Evolutionary conservation across 2,797 vertebrate species (phyloP).

Genomic region (Strix occidentalis): DNA sequence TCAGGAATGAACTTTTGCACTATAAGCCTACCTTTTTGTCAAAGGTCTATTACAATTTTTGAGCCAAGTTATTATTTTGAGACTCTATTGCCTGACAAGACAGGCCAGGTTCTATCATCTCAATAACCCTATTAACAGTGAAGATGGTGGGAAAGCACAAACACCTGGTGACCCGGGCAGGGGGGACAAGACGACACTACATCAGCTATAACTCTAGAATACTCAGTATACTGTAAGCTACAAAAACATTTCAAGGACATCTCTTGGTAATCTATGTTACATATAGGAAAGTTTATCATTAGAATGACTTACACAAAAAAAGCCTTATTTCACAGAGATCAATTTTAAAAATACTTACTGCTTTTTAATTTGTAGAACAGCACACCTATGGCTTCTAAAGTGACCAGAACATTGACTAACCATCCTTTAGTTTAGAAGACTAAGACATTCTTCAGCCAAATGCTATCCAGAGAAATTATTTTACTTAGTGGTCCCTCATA

Average conservation of each 20-base stretch:
- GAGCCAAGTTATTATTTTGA: neutral
- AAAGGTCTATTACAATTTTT: neutral
- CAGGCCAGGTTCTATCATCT: neutral
- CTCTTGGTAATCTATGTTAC: neutral
- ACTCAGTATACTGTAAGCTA: neutral
- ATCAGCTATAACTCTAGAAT: neutral
- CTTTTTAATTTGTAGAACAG: neutral
- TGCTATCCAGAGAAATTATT: neutral
- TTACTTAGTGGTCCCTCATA: neutral
- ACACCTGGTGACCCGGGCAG: neutral
- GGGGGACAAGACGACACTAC: neutral
- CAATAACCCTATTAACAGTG: neutral
- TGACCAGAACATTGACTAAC: neutral
- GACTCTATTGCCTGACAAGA: neutral
- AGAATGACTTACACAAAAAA: neutral
- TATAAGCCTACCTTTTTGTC: neutral
- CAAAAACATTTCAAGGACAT: neutral
- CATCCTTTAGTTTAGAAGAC: neutral
- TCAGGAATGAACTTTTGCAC: neutral
- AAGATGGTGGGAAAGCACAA: neutral
- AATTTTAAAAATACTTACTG: constrained; percentile 20
- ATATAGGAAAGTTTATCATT: neutral
- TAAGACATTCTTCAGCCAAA: neutral
- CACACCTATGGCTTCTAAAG: neutral
- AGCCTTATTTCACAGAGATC: neutral